A percentile compares a stretch with the other conserved stretches of the same genome.
phyloP scores from a whole-genome alignment of 2,113 vertebrate species.

The Alligator sinensis region DNA sequence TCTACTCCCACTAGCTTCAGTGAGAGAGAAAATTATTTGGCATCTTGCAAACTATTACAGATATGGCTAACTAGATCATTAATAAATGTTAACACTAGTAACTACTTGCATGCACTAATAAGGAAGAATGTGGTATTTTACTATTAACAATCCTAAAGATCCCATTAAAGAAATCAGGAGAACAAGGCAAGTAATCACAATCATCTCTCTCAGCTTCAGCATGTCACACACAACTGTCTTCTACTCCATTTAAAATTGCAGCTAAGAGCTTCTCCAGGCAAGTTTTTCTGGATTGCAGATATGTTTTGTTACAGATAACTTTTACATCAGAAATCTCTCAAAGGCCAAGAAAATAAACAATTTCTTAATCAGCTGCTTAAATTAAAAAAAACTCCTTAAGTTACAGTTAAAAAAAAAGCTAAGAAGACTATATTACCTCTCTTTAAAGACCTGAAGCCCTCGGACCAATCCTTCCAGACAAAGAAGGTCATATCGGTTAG shows the following conservation, averaged over 20 bases:
- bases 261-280: neutral
- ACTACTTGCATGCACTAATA: neutral
- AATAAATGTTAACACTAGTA: neutral
- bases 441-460: constrained; percentile 96
- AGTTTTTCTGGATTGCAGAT: neutral
- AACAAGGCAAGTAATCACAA: neutral
- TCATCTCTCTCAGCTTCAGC: neutral
- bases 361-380: neutral
- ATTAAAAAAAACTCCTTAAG: neutral
- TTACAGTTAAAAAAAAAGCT: neutral
- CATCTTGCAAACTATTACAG: neutral
- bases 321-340: fast-evolving
- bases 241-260: neutral
- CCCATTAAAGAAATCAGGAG: neutral
- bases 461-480: constrained; percentile 95
- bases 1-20: neutral
- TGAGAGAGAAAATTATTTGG: neutral
- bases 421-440: constrained; percentile 81
- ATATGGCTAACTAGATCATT: neutral
- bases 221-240: neutral
- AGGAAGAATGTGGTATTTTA: neutral
- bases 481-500: constrained; percentile 96
- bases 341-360: neutral
- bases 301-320: neutral
- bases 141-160: neutral